A percentile compares a stretch with the other conserved stretches of the same genome.
These are phyloP conservation scores for Drosophila fulvimacula DNA, from an alignment of 2,888 invertebrate genomes.

Conservation along the genomic window DNA sequence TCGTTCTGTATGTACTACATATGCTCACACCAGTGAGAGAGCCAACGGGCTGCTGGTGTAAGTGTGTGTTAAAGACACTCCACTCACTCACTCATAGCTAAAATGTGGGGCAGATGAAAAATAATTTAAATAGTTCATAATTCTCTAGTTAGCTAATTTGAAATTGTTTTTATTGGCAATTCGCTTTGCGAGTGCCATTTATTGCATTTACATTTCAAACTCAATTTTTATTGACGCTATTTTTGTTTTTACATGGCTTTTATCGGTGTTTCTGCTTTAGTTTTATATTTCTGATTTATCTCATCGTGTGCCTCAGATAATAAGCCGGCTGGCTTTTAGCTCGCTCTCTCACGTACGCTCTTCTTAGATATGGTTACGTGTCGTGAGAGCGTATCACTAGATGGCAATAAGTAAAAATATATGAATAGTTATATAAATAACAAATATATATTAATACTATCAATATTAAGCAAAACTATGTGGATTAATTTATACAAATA, in stretches of 20 bases:
- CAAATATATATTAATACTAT: no score
- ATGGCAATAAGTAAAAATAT: background rate
- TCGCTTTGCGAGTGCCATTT: conserved; percentile 40
- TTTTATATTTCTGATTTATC: conserved; percentile 45
- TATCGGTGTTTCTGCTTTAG: conserved; percentile 61
- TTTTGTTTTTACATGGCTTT: conserved; percentile 75
- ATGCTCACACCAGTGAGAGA: no score
- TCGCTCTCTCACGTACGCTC: conserved; percentile 26
- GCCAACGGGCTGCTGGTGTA: no score
- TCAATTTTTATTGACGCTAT: conserved; percentile 49
- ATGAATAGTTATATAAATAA: no score
- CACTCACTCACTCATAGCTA: conserved; percentile 13
- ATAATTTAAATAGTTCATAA: conserved; percentile 4
- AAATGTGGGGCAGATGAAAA: conserved; percentile 27
- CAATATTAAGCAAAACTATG: background rate
- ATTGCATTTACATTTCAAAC: conserved; percentile 48
- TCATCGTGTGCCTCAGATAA: conserved; percentile 39
- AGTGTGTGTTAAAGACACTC: conserved; percentile 3
- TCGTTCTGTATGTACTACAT: conserved; percentile 40
- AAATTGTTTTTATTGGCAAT: conserved; percentile 49
- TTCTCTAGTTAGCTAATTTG: conserved; percentile 25
- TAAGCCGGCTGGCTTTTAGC: conserved; percentile 48
- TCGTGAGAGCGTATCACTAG: conserved; percentile 9
- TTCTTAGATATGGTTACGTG: conserved; percentile 46
- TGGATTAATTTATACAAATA: fast-evolving